phyloP scores from a whole-genome alignment of 2,888 invertebrate species.

The Matsumyia berberina region DNA sequence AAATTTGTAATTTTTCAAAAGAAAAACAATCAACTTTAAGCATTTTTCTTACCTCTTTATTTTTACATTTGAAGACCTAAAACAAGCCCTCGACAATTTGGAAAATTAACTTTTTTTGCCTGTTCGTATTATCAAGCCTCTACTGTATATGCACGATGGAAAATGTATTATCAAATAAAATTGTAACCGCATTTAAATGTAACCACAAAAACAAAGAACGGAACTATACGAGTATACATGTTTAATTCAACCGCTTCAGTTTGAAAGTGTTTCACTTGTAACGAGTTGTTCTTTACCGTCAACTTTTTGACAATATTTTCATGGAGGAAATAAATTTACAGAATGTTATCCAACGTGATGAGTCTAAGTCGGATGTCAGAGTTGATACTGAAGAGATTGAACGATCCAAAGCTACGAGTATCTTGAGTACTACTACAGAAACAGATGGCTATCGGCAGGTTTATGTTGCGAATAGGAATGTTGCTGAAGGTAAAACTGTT shows the following conservation, averaged over 20 bases:
- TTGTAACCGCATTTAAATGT: background rate
- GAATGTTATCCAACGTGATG: background rate
- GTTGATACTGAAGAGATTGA: constrained; percentile 1
- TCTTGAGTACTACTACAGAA: background rate
- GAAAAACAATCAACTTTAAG: too few relatives aligned
- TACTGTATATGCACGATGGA: too few relatives aligned
- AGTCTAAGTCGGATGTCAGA: background rate
- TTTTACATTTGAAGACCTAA: too few relatives aligned
- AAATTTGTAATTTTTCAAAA: too few relatives aligned
- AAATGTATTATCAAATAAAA: background rate
- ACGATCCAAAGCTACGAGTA: background rate
- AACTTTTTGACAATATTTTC: background rate
- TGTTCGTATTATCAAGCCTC: too few relatives aligned
- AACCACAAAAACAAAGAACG: background rate
- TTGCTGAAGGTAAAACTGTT: constrained; percentile 80
- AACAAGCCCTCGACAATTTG: too few relatives aligned
- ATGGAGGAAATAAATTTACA: constrained; percentile 22
- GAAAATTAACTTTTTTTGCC: too few relatives aligned
- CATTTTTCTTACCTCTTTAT: too few relatives aligned
- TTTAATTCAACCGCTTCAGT: background rate
- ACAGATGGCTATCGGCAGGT: constrained; percentile 34
- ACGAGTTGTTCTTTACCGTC: background rate
- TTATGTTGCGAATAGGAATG: constrained; percentile 82
- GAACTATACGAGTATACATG: background rate
- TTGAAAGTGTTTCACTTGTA: background rate